Conservation (phyloP, 2,888 invertebrate species). For the Dastarcus helophoroides region DNA sequence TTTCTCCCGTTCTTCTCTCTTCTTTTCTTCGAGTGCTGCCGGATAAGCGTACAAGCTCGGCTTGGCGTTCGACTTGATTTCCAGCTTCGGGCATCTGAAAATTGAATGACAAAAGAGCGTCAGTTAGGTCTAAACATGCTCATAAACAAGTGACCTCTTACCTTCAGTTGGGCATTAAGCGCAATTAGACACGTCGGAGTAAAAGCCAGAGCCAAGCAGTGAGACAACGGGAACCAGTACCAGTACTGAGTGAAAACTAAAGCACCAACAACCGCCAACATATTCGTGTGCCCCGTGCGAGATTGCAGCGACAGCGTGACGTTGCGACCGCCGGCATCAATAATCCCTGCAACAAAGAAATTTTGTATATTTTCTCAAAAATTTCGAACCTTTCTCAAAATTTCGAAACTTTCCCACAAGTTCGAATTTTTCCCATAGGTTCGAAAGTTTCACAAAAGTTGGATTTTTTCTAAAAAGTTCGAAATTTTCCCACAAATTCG, state of each 20-base stretch:
- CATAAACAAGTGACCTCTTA: constrained; percentile 19
- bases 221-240: constrained; percentile 99
- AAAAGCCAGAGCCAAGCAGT: constrained; percentile 90
- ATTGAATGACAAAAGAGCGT: constrained; percentile 9
- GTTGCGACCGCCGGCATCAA: constrained; percentile 85
- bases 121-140: neutral
- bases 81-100: too few relatives aligned
- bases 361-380: neutral
- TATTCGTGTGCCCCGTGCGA: constrained; percentile 92
- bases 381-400: too few relatives aligned
- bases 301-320: constrained; percentile 92
- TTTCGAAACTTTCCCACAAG: too few relatives aligned
- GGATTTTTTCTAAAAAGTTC: too few relatives aligned
- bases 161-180: constrained; percentile 80
- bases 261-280: constrained; percentile 94
- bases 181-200: constrained; percentile 93
- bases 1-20: constrained; percentile 94
- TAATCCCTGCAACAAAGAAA: constrained; percentile 42
- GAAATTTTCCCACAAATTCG: too few relatives aligned
- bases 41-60: constrained; percentile 96
- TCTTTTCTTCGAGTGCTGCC: constrained; percentile 94
- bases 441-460: too few relatives aligned
- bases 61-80: constrained; percentile 83
- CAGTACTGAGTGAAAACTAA: constrained; percentile 97
- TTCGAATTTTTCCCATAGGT: too few relatives aligned